Evolutionary conservation across 2,113 vertebrate genomes (phyloP), one percentile per base, ranked within the genome.

Genomic region (Pogona vitticeps): DNA sequence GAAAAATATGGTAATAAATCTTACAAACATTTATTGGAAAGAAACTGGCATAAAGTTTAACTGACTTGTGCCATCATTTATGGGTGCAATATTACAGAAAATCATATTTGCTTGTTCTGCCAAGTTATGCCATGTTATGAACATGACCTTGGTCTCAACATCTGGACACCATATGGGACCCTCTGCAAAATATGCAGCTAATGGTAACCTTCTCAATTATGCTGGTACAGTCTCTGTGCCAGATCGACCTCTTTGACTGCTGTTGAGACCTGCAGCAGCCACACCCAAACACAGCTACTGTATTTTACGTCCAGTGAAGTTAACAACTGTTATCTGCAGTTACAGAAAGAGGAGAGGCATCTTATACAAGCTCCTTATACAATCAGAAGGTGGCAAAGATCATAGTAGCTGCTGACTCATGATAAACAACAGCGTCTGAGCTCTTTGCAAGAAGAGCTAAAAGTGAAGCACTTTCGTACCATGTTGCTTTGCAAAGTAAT

Each of bases 401-500:
- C 70, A 80, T 77, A 63, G 86, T 1, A 0, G 72, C 65, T 65
- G 72, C 65, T 65, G 67, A 67, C 87, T 83, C 28, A 79, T 0
- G 94, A 94, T 95, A 94, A 93, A 40, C 81, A 76, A 28, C 9
- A 36, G n/a, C 9, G 10, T 67, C 40, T n/a, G 15, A 75, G n/a
- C 59, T 38, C 26, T 42, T 76, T 82, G 71, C 40, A 67, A 21
- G 67, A 76, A 76, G 21, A 20, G 6, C 67, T 87, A 58, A 81
- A 65, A 86, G 20, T 65, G 3, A 36, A 81, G 65, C 18, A 82
- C 17, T 26, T 20, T 5, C 3, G 31, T 6, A 10, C 26, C 28
- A 3, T n/a, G 81, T 65, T n/a, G n/a, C 52, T 80, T 59, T 52
- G 70, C 3, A 46, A 2, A 52, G 18, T 46, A 14, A 8, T 68